phyloP scores from a whole-genome alignment of 2,113 vertebrate genomes.

The Zingel zingel region DNA sequence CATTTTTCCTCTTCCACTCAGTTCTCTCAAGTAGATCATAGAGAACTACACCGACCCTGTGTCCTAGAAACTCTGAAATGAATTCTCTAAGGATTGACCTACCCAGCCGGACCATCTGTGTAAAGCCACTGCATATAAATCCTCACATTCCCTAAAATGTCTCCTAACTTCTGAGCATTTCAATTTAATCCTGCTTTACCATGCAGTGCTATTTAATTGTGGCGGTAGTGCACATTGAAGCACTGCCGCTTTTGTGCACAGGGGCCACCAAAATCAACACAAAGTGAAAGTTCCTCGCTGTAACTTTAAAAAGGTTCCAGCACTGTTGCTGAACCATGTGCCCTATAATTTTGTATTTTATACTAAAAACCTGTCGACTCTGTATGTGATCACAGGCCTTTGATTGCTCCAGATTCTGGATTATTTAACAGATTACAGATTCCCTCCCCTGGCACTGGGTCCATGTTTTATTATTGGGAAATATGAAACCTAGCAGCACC shows the following conservation, averaged over 20 bases:
- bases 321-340: neutral
- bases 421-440: neutral
- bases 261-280: no score
- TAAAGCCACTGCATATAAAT: neutral
- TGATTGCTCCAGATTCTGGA: neutral
- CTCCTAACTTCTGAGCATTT: neutral
- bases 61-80: constrained; percentile 72
- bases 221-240: no score
- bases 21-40: constrained; percentile 45
- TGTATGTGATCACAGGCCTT: constrained; percentile 2
- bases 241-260: no score
- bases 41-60: constrained; percentile 47
- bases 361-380: neutral
- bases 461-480: neutral
- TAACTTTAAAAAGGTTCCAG: neutral
- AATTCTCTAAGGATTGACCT: neutral
- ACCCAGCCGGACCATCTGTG: neutral
- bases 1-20: constrained; percentile 51
- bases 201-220: neutral
- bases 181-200: neutral
- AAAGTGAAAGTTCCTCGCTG: no score
- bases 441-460: no score
- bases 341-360: neutral
- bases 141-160: neutral
- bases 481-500: neutral